phyloP scores from a whole-genome alignment of 2,797 vertebrate genomes.

The Gobio occitaniae region DNA sequence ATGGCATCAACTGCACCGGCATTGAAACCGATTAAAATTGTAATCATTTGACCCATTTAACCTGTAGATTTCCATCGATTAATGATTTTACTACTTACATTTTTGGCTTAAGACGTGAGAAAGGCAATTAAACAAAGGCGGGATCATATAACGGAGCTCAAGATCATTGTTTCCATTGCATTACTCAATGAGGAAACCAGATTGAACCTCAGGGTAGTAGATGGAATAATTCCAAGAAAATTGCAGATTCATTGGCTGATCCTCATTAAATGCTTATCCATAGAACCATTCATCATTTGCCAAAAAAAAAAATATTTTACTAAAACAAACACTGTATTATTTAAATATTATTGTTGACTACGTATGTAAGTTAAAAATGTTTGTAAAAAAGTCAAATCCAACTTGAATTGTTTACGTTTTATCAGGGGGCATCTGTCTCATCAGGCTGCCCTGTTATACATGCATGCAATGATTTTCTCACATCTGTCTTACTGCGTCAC shows the following conservation, averaged over 20 bases:
- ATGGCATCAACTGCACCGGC: neutral
- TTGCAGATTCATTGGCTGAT: neutral
- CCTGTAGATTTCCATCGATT: neutral
- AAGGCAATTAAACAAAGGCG: neutral
- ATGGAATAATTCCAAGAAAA: neutral
- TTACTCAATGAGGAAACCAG: neutral
- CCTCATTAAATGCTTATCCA: too few species aligned
- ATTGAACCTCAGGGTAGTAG: neutral
- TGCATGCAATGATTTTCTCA: too few species aligned
- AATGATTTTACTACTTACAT: neutral
- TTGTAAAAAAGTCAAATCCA: too few species aligned
- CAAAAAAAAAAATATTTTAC: too few species aligned
- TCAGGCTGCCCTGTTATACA: too few species aligned
- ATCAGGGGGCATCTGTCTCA: too few species aligned
- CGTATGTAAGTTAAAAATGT: too few species aligned
- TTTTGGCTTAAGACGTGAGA: neutral
- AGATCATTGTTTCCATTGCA: neutral
- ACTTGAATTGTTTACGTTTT: too few species aligned
- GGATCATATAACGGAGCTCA: neutral
- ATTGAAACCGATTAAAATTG: neutral
- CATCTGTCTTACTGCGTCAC: too few species aligned
- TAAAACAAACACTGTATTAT: too few species aligned
- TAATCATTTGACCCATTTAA: slow-evolving; percentile 3
- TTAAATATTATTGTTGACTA: too few species aligned
- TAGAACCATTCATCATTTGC: too few species aligned